Base-by-base conservation (phyloP, 2,113 vertebrate genomes). In the Phycodurus eques region DNA sequence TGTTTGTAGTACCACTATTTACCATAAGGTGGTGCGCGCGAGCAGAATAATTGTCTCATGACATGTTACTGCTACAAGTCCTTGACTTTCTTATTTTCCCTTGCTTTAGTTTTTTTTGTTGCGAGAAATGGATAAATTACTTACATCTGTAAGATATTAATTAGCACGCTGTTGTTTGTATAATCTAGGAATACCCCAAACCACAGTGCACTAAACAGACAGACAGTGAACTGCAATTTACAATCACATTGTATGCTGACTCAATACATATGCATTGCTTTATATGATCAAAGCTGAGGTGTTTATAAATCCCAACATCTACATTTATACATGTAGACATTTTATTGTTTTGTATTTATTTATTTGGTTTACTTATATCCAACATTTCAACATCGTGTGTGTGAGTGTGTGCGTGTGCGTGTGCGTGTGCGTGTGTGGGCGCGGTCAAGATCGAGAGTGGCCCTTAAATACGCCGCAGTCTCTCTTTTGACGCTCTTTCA, bases 381-480 rank as follows among this genome's bases (percentile, higher is more conserved):
- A 61, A 35, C 35, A 35, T 31, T 33, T 2, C 59, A 61, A 8
- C n/a, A 19, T 7, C 46, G 22, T 19, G 9, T 22, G 39, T 14
- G n/a, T 17, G 64, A 31, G 64, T 9, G 44, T 49, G 64, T 22
- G 65, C 33, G 65, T 17, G 65, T 49, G 67, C 15, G n/a, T 43
- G 35, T 8, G 67, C 6, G 51, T 42, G 20, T 39, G 19, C 11
- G 53, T 8, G 67, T 42, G 72, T 72, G 70, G 89, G 84, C 80
- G 87, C 71, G 85, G 84, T 77, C 67, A 68, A 15, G 47, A 61
- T 15, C 19, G 0, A 39, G 0, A 2, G 2, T 10, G 39, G 19
- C 0, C 20, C 70, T 82, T 88, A 90, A 84, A 88, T 78, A 81
- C 65, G 8, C 7, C 53, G 2, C 51, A 1, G 74, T 5, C 74